Conservation (phyloP, 2,888 invertebrate species). For the Thyatira batis region DNA sequence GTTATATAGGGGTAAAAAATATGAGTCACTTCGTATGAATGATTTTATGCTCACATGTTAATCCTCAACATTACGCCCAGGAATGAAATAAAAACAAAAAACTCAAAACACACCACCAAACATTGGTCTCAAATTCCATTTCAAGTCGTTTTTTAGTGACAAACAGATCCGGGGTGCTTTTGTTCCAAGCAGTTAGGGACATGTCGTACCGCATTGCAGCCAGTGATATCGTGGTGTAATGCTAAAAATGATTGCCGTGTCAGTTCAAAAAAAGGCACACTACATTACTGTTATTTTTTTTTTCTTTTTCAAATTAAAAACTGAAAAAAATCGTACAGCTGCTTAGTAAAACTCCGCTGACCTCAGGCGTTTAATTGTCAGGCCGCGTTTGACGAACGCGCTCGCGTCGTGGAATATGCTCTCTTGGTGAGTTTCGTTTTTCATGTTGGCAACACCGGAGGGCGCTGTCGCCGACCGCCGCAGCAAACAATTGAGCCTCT, state of each 20-base stretch:
- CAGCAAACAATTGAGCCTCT: constrained; percentile 58
- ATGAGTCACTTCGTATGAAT: not conserved
- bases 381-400: constrained; percentile 76
- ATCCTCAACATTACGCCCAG: not conserved
- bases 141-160: not conserved
- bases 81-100: not conserved
- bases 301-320: constrained; percentile 43
- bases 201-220: constrained; percentile 32
- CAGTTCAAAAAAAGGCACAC: constrained; percentile 72
- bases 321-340: constrained; percentile 69
- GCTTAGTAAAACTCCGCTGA: constrained; percentile 74
- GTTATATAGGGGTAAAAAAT: not conserved
- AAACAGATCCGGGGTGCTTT: constrained; percentile 16
- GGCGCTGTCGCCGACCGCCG: constrained; percentile 75
- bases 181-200: constrained; percentile 41
- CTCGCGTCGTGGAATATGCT: constrained; percentile 77
- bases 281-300: constrained; percentile 65
- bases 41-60: not conserved
- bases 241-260: constrained; percentile 64
- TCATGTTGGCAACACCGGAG: constrained; percentile 62
- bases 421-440: constrained; percentile 63
- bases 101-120: not conserved
- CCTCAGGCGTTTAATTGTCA: constrained; percentile 81
- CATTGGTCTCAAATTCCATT: not conserved
- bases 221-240: constrained; percentile 48